phyloP scores from a whole-genome alignment of 2,797 vertebrate species.

The Loris lydekkerianus region DNA sequence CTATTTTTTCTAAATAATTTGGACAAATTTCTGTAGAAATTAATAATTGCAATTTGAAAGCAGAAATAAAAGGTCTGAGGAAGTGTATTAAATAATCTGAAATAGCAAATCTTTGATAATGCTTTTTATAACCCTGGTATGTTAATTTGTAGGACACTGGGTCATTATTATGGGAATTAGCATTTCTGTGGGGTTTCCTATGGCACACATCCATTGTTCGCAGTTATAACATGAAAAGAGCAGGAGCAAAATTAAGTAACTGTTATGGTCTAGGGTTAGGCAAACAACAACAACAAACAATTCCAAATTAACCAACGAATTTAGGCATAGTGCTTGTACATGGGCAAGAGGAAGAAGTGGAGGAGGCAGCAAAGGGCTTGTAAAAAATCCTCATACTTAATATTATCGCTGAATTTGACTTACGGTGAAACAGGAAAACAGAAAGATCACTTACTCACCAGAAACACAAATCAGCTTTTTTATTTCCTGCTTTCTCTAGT shows the following conservation, averaged over 20 bases:
- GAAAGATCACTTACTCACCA: conserved; percentile 45
- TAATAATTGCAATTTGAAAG: not conserved
- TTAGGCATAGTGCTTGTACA: rapidly evolving
- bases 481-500: conserved; percentile 42
- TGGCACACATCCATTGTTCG: not conserved
- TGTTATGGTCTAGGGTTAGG: not conserved
- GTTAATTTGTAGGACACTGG: not conserved
- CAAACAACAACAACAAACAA: not conserved
- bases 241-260: not conserved
- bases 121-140: not conserved
- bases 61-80: not conserved
- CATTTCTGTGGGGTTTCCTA: not conserved
- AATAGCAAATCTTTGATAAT: not conserved
- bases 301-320: not conserved
- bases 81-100: not conserved
- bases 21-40: not conserved
- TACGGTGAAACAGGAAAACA: conserved; percentile 26
- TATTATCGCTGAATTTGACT: not conserved
- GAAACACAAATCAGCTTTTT: not conserved
- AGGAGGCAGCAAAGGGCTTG: rapidly evolving
- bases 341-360: rapidly evolving
- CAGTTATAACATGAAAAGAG: not conserved
- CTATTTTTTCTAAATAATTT: not conserved
- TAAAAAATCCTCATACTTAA: not conserved
- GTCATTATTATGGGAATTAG: not conserved